A percentile compares a stretch with the other conserved stretches of the same genome.
phyloP scores from a whole-genome alignment of 2,888 invertebrate genomes.

The Hedychridium roseum region DNA sequence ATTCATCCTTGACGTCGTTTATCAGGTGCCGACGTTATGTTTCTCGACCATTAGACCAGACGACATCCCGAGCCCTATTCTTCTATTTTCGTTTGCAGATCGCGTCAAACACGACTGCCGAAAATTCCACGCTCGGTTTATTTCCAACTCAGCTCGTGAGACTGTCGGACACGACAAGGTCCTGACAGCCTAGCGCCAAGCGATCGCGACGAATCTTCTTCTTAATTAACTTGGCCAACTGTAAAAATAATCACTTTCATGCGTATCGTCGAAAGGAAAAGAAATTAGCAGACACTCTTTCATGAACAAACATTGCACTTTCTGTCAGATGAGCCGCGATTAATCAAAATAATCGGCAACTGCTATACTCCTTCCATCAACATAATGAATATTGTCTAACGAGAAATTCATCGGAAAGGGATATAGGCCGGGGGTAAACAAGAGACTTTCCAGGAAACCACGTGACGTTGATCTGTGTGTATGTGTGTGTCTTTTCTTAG shows the following conservation, averaged over 20 bases:
- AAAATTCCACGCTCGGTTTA: slow-evolving; percentile 29
- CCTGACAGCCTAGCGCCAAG: too few relatives aligned
- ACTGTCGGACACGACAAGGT: too few relatives aligned
- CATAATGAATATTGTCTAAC: not conserved
- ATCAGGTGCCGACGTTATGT: slow-evolving; percentile 7
- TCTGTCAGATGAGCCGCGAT: too few relatives aligned
- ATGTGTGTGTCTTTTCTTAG: not conserved
- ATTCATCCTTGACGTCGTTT: slow-evolving; percentile 9
- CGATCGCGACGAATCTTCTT: too few relatives aligned
- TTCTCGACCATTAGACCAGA: slow-evolving; percentile 1
- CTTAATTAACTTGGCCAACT: too few relatives aligned
- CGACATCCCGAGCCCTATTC: slow-evolving; percentile 3
- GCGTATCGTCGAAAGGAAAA: too few relatives aligned
- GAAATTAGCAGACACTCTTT: too few relatives aligned
- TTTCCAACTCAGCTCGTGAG: slow-evolving; percentile 32
- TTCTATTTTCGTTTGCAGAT: slow-evolving; percentile 30
- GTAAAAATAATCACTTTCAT: too few relatives aligned
- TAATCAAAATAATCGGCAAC: too few relatives aligned
- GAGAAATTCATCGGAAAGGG: not conserved
- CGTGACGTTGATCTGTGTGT: not conserved
- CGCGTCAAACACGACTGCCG: slow-evolving; percentile 10
- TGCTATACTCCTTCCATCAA: too few relatives aligned
- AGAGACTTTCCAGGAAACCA: not conserved
- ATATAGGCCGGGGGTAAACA: not conserved
- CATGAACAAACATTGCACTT: too few relatives aligned